A percentile compares a stretch with the other conserved stretches of the same genome.
phyloP scores from a whole-genome alignment of 1,140 invertebrate genomes.

The Gryon sp. region DNA sequence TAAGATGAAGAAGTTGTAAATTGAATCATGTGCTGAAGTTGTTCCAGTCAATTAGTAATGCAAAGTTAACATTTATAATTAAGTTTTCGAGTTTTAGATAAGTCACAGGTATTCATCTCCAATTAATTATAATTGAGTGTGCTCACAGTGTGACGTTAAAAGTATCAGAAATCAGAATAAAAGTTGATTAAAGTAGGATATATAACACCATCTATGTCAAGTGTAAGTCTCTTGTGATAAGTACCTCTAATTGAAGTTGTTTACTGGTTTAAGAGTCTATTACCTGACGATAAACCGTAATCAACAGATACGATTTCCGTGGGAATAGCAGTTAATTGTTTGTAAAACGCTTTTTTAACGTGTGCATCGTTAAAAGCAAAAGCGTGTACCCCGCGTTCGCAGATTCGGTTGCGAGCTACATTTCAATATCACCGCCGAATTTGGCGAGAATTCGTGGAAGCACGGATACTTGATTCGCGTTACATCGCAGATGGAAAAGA shows the following conservation, averaged over 20 bases:
- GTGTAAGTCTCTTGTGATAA: slow-evolving; percentile 56
- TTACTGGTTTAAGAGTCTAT: slow-evolving; percentile 66
- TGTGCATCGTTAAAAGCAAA: slow-evolving; percentile 70
- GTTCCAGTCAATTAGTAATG: slow-evolving; percentile 4
- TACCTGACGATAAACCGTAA: slow-evolving; percentile 64
- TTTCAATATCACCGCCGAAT: slow-evolving; percentile 63
- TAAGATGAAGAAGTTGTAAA: too few species aligned
- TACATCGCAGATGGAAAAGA: slow-evolving; percentile 33
- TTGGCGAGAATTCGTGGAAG: slow-evolving; percentile 45
- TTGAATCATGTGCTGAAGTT: too few species aligned
- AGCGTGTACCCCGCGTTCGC: slow-evolving; percentile 61
- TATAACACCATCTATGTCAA: slow-evolving; percentile 54
- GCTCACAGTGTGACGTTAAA: slow-evolving; percentile 14
- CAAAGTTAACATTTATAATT: neutral
- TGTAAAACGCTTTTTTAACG: slow-evolving; percentile 60
- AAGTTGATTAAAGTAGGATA: slow-evolving; percentile 50
- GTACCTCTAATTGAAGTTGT: slow-evolving; percentile 65
- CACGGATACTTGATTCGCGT: slow-evolving; percentile 25
- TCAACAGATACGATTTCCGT: slow-evolving; percentile 66
- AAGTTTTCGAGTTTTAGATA: slow-evolving; percentile 20
- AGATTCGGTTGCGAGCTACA: slow-evolving; percentile 49
- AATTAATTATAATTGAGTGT: slow-evolving; percentile 40
- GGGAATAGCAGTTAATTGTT: slow-evolving; percentile 69
- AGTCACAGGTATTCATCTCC: slow-evolving; percentile 1
- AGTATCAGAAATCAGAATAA: slow-evolving; percentile 46